Evolutionary conservation across 2,797 vertebrate genomes (phyloP).

Genomic region (Gila robusta): DNA sequence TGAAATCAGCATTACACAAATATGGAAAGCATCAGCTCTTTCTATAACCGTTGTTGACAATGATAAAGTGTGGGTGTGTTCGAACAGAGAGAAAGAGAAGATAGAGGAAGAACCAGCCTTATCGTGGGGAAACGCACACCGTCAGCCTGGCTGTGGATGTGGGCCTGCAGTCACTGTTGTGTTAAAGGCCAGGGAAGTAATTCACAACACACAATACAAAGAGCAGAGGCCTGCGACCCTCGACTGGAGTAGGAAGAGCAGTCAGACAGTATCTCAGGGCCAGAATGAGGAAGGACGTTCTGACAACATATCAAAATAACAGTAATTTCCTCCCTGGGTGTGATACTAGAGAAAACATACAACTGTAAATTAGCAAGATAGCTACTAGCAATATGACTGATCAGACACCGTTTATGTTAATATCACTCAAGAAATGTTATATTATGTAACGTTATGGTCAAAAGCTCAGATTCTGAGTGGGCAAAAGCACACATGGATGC

Average conservation of each 20-base stretch:
- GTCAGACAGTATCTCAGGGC: slow-evolving; percentile 36
- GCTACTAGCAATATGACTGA: background rate
- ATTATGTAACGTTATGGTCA: background rate
- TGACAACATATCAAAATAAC: slow-evolving; percentile 32
- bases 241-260: slow-evolving; percentile 34
- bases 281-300: slow-evolving; percentile 42
- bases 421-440: background rate
- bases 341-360: background rate
- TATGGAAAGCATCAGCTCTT: background rate
- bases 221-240: slow-evolving; percentile 34
- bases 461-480: background rate
- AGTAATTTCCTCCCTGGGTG: slow-evolving; percentile 18
- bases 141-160: background rate
- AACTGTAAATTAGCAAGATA: background rate
- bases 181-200: slow-evolving; percentile 14
- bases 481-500: background rate
- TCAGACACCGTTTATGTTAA: background rate
- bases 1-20: slow-evolving; percentile 9
- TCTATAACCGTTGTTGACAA: background rate
- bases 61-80: background rate
- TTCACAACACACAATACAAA: slow-evolving; percentile 15
- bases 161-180: slow-evolving; percentile 7
- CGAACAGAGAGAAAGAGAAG: slow-evolving; percentile 15
- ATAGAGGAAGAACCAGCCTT: slow-evolving; percentile 33
- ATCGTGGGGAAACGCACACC: slow-evolving; percentile 5